Evolutionary conservation across 2,888 invertebrate species (phyloP).

Genomic region (Ommatoiulus sabulosus): DNA sequence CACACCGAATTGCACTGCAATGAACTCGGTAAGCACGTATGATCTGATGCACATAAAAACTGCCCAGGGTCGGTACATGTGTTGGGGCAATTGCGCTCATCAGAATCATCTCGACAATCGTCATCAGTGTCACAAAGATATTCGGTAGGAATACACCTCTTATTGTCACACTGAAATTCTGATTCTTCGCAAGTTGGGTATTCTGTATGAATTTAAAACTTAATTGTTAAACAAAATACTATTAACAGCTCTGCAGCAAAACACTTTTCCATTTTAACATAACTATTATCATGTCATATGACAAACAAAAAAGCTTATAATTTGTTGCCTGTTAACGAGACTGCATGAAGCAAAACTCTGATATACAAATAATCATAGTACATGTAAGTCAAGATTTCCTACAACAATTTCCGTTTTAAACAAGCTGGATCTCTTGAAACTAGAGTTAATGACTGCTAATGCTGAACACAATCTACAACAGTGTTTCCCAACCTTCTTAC

Average conservation of each 20-base stretch:
- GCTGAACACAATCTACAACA: no score
- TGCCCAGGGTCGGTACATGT: conserved; percentile 68
- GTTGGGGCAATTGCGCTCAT: conserved; percentile 75
- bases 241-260: background rate
- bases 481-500: no score
- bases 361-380: no score
- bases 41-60: conserved; percentile 72
- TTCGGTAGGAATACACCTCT: conserved; percentile 77
- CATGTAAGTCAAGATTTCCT: no score
- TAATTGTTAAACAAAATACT: conserved; percentile 14
- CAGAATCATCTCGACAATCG: conserved; percentile 78
- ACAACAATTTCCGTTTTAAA: no score
- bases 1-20: conserved; percentile 67
- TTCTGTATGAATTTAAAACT: conserved; percentile 65
- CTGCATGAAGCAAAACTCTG: no score
- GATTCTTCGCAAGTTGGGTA: conserved; percentile 71
- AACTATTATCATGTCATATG: no score
- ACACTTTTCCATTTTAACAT: background rate
- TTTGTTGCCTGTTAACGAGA: no score
- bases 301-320: no score
- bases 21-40: conserved; percentile 68
- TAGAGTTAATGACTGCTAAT: no score
- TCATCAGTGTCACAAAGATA: conserved; percentile 79
- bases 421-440: no score
- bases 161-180: conserved; percentile 81